Evolutionary conservation across 2,113 vertebrate genomes (phyloP), one percentile per base, ranked within the genome.

Genomic region (Asarcornis scutulata): DNA sequence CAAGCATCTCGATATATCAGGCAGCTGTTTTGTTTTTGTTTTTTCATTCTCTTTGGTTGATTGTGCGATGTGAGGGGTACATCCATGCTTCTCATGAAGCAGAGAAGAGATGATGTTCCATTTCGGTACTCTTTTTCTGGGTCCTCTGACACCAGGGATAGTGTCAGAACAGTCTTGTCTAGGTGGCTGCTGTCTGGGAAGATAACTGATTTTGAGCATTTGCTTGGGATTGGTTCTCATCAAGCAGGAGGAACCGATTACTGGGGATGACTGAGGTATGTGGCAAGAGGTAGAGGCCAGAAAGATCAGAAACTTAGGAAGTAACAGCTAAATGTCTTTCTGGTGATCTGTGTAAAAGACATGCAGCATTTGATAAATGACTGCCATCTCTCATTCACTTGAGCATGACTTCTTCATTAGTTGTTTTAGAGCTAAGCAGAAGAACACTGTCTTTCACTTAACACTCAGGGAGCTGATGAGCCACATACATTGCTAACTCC

Each of bases 391-490:
- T 92, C 46, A 2, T 56, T 86, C 63, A n/a, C 29, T 13, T 14
- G 71, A 64, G 21, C 46, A 22, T 63, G 44, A 22, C 71, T 83
- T 77, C 72, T 76, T n/a, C 64, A 76, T 79, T 44, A 93, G 52
- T 26, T 86, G 85, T 79, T 73, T 59, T 36, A 59, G 58, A 27
- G 67, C 83, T 88, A 36, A 77, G 77, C 56, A 72, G 66, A 81
- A 60, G 74, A 34, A 40, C 55, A 18, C 48, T 31, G 55, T 42
- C 55, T 91, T 52, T 67, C 62, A 75, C 71, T 71, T 34, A 92
- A 69, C 53, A 4, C 63, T 84, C 20, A 6, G 86, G 84, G 84
- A 91, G 59, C 86, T 18, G 80, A 76, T n/a, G 78, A 56, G 82
- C 87, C 16, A 11, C 48, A 4, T 59, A 3, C 59, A 34, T 44